phyloP scores from a whole-genome alignment of 2,888 invertebrate species.

The Drosophila antonietae region DNA sequence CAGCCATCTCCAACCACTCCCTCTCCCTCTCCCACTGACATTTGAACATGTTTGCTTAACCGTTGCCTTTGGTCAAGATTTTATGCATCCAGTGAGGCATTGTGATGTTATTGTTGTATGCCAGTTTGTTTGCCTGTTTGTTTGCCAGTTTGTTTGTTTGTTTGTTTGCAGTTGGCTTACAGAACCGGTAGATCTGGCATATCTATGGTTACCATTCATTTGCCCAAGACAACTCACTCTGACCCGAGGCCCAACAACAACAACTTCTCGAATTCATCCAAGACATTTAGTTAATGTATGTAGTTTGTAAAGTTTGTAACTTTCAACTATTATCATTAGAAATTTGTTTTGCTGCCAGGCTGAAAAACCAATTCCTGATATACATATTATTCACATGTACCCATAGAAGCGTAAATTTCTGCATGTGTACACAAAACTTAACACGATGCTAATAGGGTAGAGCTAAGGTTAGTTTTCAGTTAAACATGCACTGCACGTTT shows the following conservation, averaged over 20 bases:
- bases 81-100: slow-evolving; percentile 57
- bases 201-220: slow-evolving; percentile 34
- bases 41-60: slow-evolving; percentile 39
- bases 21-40: background rate
- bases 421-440: slow-evolving; percentile 14
- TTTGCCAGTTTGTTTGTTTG: slow-evolving; percentile 20
- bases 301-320: slow-evolving; percentile 63
- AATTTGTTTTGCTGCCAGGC: slow-evolving; percentile 31
- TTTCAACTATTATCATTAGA: slow-evolving; percentile 57
- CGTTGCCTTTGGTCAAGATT: slow-evolving; percentile 59
- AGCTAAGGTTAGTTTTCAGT: background rate
- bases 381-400: slow-evolving; percentile 19
- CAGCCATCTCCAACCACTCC: background rate
- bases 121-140: slow-evolving; percentile 27
- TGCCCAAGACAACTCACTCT: slow-evolving; percentile 18
- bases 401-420: slow-evolving; percentile 4
- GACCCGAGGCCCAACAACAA: slow-evolving; percentile 1
- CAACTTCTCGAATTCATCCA: slow-evolving; percentile 1
- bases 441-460: background rate
- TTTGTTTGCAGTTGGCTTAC: slow-evolving; percentile 40
- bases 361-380: slow-evolving; percentile 37
- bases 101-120: slow-evolving; percentile 53
- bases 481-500: slow-evolving; percentile 2
- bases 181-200: slow-evolving; percentile 28
- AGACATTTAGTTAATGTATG: slow-evolving; percentile 37